A percentile compares a stretch with the other conserved stretches of the same genome.
These are phyloP conservation scores for Rhipidura dahli DNA, from an alignment of 2,113 vertebrate species.

Conservation along the genomic window DNA sequence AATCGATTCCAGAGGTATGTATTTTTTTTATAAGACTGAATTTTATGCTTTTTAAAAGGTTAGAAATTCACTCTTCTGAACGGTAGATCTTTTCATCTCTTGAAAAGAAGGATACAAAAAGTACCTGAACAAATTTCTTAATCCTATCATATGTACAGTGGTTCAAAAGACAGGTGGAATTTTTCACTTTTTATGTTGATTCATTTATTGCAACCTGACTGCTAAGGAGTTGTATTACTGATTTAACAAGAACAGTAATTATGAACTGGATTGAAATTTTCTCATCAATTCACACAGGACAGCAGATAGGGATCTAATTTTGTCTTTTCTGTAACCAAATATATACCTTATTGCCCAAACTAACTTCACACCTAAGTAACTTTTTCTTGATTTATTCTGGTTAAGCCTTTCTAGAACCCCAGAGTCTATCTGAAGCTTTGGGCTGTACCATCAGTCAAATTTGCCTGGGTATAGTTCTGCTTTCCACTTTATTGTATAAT, in stretches of 20 bases:
- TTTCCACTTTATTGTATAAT: background rate
- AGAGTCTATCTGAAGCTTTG: background rate
- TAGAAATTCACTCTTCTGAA: background rate
- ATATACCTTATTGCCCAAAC: background rate
- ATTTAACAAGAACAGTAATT: background rate
- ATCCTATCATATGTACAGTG: background rate
- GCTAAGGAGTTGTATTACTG: background rate
- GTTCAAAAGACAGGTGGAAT: background rate
- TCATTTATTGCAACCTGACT: background rate
- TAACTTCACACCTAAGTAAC: background rate
- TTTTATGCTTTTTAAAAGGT: background rate
- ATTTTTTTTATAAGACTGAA: background rate
- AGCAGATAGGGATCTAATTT: background rate
- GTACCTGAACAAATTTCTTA: background rate
- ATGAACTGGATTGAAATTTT: background rate
- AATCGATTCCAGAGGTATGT: background rate
- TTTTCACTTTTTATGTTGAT: background rate
- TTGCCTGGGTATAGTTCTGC: background rate
- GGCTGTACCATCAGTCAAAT: background rate
- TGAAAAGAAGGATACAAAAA: background rate
- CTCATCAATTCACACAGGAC: background rate
- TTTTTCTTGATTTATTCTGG: background rate
- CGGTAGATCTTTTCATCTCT: background rate
- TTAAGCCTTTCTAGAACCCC: background rate
- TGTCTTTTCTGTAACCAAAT: background rate